phyloP scores from a whole-genome alignment of 1,140 invertebrate species.

The Drosophila saltans region DNA sequence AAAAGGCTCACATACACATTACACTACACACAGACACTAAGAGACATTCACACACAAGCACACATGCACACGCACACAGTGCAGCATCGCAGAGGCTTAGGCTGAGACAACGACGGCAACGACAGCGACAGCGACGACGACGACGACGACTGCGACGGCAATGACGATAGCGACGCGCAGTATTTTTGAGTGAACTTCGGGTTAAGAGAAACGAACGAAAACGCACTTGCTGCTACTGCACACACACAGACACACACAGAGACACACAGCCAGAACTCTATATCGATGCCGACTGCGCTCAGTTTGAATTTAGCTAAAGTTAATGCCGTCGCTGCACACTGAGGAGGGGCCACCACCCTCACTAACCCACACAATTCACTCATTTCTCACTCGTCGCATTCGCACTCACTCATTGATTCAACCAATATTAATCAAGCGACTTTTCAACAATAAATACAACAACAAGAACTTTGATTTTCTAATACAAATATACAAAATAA shows the following conservation, averaged over 20 bases:
- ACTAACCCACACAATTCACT: background rate
- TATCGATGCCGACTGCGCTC: slow-evolving; percentile 2
- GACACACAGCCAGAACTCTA: background rate
- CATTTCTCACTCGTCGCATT: background rate
- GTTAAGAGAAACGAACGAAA: slow-evolving; percentile 12
- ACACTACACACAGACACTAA: slow-evolving; percentile 30
- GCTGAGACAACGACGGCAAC: slow-evolving; percentile 20
- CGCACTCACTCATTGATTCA: slow-evolving; percentile 1
- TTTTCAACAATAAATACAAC: background rate
- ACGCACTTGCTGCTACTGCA: slow-evolving; percentile 14
- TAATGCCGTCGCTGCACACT: slow-evolving; percentile 1
- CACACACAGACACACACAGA: slow-evolving; percentile 17
- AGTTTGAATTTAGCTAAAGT: background rate
- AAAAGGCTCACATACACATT: slow-evolving; percentile 54
- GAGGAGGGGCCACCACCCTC: background rate
- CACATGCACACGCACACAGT: slow-evolving; percentile 49
- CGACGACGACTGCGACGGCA: slow-evolving; percentile 18
- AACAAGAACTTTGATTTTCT: background rate
- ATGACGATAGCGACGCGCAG: slow-evolving; percentile 20
- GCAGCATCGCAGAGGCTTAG: slow-evolving; percentile 55
- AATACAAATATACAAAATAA: no score
- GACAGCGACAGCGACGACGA: slow-evolving; percentile 3
- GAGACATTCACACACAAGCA: slow-evolving; percentile 38
- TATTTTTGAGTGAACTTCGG: slow-evolving; percentile 12
- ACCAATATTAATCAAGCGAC: slow-evolving; percentile 6